Conservation (phyloP, 2,113 vertebrate species). For the Plectropomus leopardus region DNA sequence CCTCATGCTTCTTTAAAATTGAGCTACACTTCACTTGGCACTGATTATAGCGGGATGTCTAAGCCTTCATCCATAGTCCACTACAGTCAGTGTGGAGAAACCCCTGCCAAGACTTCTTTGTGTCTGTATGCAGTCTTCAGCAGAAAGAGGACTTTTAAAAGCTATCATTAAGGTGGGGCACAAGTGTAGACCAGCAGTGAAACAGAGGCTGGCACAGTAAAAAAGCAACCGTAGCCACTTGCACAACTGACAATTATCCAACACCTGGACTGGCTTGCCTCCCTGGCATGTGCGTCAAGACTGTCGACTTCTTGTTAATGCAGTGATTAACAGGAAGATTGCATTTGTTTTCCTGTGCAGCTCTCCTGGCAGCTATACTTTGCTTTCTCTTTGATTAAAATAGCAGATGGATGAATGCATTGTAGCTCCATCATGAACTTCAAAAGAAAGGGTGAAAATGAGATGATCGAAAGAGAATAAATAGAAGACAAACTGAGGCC, state of each 20-base stretch:
- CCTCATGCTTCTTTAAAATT: conserved; percentile 19
- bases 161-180: conserved; percentile 65
- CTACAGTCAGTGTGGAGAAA: conserved; percentile 37
- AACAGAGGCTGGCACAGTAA: conserved; percentile 58
- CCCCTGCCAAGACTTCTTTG: conserved; percentile 52
- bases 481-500: conserved; percentile 28
- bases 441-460: conserved; percentile 46
- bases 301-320: conserved; percentile 75
- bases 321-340: conserved; percentile 77
- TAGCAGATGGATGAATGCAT: conserved; percentile 60
- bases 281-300: conserved; percentile 62
- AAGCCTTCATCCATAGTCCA: conserved; percentile 26
- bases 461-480: conserved; percentile 31
- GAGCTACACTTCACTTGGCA: conserved; percentile 20
- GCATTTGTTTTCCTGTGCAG: conserved; percentile 71
- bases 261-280: conserved; percentile 73
- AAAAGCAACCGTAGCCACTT: conserved; percentile 56
- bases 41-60: conserved; percentile 21
- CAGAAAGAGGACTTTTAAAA: conserved; percentile 55
- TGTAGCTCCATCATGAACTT: conserved; percentile 61
- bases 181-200: conserved; percentile 65
- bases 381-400: conserved; percentile 78
- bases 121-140: conserved; percentile 42
- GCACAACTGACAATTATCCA: conserved; percentile 73
- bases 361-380: conserved; percentile 68